Conservation (phyloP, 2,113 vertebrate genomes). For the Strigops habroptila region DNA sequence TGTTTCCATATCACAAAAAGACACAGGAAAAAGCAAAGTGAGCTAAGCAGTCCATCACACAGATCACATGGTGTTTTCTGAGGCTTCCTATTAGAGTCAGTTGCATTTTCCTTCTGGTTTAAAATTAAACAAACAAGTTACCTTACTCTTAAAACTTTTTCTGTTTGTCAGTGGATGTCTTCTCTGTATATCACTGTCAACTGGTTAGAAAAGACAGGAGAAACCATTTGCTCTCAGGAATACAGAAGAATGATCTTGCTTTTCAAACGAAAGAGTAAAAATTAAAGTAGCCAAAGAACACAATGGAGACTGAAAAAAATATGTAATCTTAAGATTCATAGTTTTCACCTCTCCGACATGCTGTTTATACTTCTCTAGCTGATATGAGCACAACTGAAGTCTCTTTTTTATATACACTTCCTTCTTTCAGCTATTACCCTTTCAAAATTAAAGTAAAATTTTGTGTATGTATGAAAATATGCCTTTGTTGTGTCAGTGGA, state of each 20-base stretch:
- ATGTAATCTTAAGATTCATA: neutral
- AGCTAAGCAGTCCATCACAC: neutral
- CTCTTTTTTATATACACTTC: neutral
- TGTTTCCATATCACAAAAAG: neutral
- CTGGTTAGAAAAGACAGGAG: neutral
- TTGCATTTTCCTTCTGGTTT: neutral
- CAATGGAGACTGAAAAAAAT: neutral
- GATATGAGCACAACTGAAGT: neutral
- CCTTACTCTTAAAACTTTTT: neutral
- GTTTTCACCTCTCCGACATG: neutral
- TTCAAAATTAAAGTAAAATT: neutral
- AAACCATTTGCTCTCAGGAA: neutral
- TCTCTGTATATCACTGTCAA: neutral
- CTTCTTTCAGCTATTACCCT: neutral
- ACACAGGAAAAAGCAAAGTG: neutral
- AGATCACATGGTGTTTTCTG: neutral
- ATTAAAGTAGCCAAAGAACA: neutral
- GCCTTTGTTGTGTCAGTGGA: neutral
- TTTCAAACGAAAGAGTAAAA: neutral
- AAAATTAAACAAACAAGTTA: neutral
- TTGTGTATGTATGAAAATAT: neutral
- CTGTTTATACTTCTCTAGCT: neutral
- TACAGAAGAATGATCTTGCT: neutral
- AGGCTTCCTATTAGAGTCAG: neutral
- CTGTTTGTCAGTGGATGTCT: neutral